Evolutionary conservation across 2,888 invertebrate genomes (phyloP).

Genomic region (Leptopilina myrica): DNA sequence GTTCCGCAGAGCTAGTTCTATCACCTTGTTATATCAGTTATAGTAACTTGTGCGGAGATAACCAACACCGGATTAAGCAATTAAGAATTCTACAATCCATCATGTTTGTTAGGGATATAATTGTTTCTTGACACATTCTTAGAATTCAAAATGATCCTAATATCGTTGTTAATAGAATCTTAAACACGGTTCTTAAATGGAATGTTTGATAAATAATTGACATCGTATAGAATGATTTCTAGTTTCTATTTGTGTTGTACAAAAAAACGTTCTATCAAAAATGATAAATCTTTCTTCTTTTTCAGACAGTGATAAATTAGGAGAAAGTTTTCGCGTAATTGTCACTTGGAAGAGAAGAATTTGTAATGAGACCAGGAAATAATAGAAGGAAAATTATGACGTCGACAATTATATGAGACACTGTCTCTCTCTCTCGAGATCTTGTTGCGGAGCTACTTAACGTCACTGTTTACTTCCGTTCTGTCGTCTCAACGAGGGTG

Average conservation of each 20-base stretch:
- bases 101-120: not conserved
- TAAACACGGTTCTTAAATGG: too few relatives aligned
- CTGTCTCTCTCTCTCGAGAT: slow-evolving; percentile 51
- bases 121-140: not conserved
- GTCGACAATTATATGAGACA: slow-evolving; percentile 55
- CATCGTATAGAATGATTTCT: too few relatives aligned
- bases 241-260: too few relatives aligned
- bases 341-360: slow-evolving; percentile 5
- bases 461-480: slow-evolving; percentile 60
- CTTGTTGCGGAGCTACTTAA: slow-evolving; percentile 61
- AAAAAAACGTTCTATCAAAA: too few relatives aligned
- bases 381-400: slow-evolving; percentile 54
- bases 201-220: too few relatives aligned
- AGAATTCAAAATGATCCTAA: not conserved
- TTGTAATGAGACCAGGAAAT: slow-evolving; percentile 31
- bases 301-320: not conserved
- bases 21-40: slow-evolving; percentile 38
- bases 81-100: slow-evolving; percentile 19
- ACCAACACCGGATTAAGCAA: slow-evolving; percentile 36
- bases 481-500: slow-evolving; percentile 54
- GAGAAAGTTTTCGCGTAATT: not conserved
- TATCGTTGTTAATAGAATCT: too few relatives aligned
- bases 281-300: too few relatives aligned
- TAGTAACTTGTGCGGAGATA: slow-evolving; percentile 41
- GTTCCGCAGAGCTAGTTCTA: slow-evolving; percentile 27